These are phyloP conservation scores for Carabus problematicus DNA, from an alignment of 2,888 invertebrate genomes.

Conservation along the genomic window DNA sequence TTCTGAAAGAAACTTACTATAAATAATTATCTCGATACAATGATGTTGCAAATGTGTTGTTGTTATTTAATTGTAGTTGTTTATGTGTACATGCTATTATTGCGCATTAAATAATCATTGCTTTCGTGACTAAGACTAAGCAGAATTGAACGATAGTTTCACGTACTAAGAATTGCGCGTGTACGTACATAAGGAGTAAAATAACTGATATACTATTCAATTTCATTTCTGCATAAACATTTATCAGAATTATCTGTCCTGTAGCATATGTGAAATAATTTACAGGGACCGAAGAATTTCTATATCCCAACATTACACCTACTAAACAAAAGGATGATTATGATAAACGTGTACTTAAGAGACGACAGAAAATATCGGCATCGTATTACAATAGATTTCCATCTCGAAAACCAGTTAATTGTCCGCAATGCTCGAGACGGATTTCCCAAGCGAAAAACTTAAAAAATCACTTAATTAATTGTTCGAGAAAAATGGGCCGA, in stretches of 20 bases:
- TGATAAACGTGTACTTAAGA: constrained; percentile 15
- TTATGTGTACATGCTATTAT: too few relatives aligned
- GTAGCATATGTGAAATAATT: constrained; percentile 27
- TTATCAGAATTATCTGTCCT: neutral
- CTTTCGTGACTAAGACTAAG: too few relatives aligned
- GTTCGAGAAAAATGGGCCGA: neutral
- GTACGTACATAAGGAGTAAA: too few relatives aligned
- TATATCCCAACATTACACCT: neutral
- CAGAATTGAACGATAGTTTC: too few relatives aligned
- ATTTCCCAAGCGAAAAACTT: constrained; percentile 29
- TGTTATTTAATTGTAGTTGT: too few relatives aligned
- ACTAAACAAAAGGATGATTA: constrained; percentile 26
- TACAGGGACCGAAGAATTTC: constrained; percentile 27
- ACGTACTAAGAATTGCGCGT: too few relatives aligned
- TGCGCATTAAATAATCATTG: too few relatives aligned
- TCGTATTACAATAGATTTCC: constrained; percentile 22
- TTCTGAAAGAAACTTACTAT: too few relatives aligned
- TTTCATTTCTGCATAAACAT: constrained; percentile 31
- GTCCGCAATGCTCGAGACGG: constrained; percentile 24
- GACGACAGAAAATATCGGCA: constrained; percentile 8
- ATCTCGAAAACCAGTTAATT: constrained; percentile 30
- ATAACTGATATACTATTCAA: neutral
- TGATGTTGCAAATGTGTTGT: too few relatives aligned
- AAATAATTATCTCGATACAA: too few relatives aligned
- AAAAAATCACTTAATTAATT: constrained; percentile 24